These are phyloP conservation scores for Hydriomena furcata DNA, from an alignment of 2,888 invertebrate species.

Conservation along the genomic window DNA sequence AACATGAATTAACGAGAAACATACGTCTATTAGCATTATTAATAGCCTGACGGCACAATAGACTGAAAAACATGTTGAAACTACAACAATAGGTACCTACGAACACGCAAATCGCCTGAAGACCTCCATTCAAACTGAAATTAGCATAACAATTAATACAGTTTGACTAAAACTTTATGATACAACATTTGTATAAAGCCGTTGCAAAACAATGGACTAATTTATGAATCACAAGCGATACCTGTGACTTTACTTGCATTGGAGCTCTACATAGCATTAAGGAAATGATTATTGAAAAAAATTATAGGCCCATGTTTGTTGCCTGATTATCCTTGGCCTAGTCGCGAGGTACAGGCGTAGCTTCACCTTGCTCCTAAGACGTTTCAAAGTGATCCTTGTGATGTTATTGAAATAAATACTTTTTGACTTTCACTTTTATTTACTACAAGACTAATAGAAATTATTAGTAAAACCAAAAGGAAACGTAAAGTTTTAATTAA, in stretches of 20 bases:
- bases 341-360: too few relatives aligned
- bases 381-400: too few relatives aligned
- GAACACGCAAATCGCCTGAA: conserved; percentile 49
- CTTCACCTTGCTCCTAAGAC: too few relatives aligned
- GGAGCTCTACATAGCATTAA: too few relatives aligned
- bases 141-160: conserved; percentile 51
- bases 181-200: conserved; percentile 44
- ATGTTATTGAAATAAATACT: too few relatives aligned
- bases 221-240: conserved; percentile 44
- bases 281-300: too few relatives aligned
- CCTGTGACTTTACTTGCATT: not conserved
- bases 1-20: conserved; percentile 34
- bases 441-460: too few relatives aligned
- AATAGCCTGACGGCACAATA: conserved; percentile 43
- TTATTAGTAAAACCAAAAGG: too few relatives aligned
- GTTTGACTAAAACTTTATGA: conserved; percentile 42
- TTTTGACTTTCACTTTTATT: too few relatives aligned
- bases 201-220: conserved; percentile 58
- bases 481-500: too few relatives aligned
- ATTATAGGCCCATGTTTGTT: too few relatives aligned
- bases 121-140: conserved; percentile 42
- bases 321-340: too few relatives aligned
- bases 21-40: conserved; percentile 61
- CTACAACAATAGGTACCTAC: conserved; percentile 30
- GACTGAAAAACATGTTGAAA: conserved; percentile 49